A percentile compares a stretch with the other conserved stretches of the same genome.
Evolutionary conservation across 2,797 vertebrate genomes (phyloP).

Genomic region (Pantherophis alleghaniensis): DNA sequence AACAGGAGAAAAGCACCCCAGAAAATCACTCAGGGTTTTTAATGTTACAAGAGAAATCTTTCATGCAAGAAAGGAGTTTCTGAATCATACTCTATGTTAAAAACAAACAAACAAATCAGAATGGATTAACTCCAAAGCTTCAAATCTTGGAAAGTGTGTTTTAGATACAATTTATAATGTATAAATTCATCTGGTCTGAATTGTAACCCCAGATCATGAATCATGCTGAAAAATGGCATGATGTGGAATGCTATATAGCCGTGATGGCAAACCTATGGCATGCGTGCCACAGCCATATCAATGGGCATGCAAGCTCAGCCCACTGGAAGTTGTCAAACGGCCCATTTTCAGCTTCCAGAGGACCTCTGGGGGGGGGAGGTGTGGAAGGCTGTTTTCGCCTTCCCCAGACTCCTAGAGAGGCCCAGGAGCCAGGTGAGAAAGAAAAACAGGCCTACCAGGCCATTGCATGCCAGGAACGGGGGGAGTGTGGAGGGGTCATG

Average conservation of each 20-base stretch:
- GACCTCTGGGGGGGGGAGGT: too few species aligned
- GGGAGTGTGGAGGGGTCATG: too few species aligned
- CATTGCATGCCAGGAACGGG: too few species aligned
- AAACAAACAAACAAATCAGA: background rate
- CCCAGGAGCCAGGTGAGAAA: too few species aligned
- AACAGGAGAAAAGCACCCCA: background rate
- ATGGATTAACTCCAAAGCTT: background rate
- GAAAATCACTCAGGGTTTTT: background rate
- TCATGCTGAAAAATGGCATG: background rate
- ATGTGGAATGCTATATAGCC: background rate
- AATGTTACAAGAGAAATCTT: background rate
- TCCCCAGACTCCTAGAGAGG: too few species aligned
- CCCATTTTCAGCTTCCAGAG: too few species aligned
- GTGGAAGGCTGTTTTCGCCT: too few species aligned
- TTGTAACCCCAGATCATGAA: background rate
- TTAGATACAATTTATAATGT: background rate
- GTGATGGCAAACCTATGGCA: too few species aligned
- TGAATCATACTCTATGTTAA: background rate
- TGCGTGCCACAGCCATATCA: too few species aligned
- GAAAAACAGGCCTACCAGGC: too few species aligned
- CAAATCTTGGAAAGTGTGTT: background rate
- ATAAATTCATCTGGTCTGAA: background rate
- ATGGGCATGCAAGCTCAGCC: too few species aligned
- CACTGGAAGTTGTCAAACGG: too few species aligned
- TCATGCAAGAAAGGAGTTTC: background rate